Conservation (phyloP, 2,113 vertebrate genomes). For the Ceyx melanurus region DNA sequence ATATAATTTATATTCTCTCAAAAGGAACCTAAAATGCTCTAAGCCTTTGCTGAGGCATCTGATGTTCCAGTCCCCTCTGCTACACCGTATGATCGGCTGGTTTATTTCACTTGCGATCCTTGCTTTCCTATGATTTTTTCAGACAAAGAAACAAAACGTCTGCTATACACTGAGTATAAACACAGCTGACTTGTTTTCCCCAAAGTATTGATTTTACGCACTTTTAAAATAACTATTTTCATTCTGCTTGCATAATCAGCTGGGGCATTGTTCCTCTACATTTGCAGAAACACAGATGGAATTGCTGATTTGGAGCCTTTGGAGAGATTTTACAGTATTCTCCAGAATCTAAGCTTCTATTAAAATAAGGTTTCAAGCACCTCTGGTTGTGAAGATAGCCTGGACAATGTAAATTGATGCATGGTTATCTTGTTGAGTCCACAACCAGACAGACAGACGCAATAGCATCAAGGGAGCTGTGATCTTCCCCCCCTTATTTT, state of each 20-base stretch:
- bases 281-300: conserved; percentile 66
- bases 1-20: conserved; percentile 47
- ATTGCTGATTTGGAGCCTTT: conserved; percentile 57
- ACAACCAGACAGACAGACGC: conserved; percentile 48
- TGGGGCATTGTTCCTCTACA: conserved; percentile 50
- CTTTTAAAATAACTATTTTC: conserved; percentile 69
- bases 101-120: conserved; percentile 14
- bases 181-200: conserved; percentile 54
- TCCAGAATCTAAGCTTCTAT: conserved; percentile 57
- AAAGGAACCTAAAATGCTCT: conserved; percentile 55
- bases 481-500: conserved; percentile 59
- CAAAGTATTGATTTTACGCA: conserved; percentile 57
- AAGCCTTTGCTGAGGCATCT: conserved; percentile 48
- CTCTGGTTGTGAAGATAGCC: conserved; percentile 59
- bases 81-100: neutral
- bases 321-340: conserved; percentile 55
- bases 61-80: conserved; percentile 29
- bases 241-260: conserved; percentile 65
- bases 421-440: conserved; percentile 52
- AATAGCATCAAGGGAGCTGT: conserved; percentile 54
- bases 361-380: conserved; percentile 62
- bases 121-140: conserved; percentile 49
- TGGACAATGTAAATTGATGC: conserved; percentile 64
- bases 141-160: conserved; percentile 66
- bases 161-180: conserved; percentile 47